Evolutionary conservation across 2,797 vertebrate species (phyloP), one percentile per base, ranked within the genome.

Genomic region (Gouania willdenowi): DNA sequence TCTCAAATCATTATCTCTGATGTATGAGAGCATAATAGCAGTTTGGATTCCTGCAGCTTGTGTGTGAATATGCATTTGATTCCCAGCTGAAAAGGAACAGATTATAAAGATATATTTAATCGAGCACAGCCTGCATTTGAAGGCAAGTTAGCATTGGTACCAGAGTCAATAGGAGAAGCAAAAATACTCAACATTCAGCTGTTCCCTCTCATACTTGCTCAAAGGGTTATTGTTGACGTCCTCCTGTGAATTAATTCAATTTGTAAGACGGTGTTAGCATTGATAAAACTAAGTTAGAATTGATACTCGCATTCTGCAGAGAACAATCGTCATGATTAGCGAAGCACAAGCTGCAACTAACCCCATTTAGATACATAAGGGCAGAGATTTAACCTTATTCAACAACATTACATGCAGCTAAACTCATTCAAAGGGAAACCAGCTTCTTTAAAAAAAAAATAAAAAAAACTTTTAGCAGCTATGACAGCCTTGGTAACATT

Each of bases 271-370:
- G 69, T 21, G 60, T 63, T 71, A 77, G 73, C 75, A 64, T 71
- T 73, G 68, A 72, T 61, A 54, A 58, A 80, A 81, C 54, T 32
- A 61, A 48, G 74, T 85, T 86, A 78, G 83, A 75, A 83, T 86
- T 31, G 61, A 81, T 41, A 55, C 70, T 76, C 84, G 63, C 75
- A 85, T 82, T 87, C 77, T 84, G 68, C 40, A 3, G 40, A 60
- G 83, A 88, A 89, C 88, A 89, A 89, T 85, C 47, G 65, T 48
- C 68, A 58, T 89, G 84, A 89, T 89, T 89, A 75, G 63, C 50
- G 30, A 76, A 70, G 77, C 68, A 47, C 68, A 57, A 30, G 51
- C 36, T 33, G 68, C 70, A 63, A 62, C 74, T 66, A 68, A 65
- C 50, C 71, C 62, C 21, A 65, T 77, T 79, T 61, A 62, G 49